Evolutionary conservation across 2,113 vertebrate genomes (phyloP), one percentile per base, ranked within the genome.

Genomic region (Colossoma macropomum): DNA sequence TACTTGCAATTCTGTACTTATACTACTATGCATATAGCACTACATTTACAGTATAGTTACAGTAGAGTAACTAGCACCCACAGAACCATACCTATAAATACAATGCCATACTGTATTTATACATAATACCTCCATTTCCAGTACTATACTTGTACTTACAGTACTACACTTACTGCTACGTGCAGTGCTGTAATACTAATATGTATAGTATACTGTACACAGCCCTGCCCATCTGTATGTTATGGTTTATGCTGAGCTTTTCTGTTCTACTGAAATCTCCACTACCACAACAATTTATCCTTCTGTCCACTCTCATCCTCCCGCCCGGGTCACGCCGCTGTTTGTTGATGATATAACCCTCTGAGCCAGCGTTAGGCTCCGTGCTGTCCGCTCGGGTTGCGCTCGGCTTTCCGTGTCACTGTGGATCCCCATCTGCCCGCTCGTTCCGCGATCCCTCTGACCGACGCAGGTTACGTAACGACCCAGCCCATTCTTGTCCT

Each of bases 331-430:
- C n/a, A 25, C 7, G 10, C n/a, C n/a, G 10, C 25, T 62, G n/a
- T 25, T 2, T 62, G 59, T n/a, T 25, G 3, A 9, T 62, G 59
- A 25, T 27, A 25, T 62, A 62, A 75, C 38, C 54, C 7, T 15
- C 54, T 17, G 50, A 52, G 8, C 17, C 50, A 19, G 17, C 54
- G 23, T 15, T 15, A 4, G 19, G 5, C 54, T 15, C 54, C 15
- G 21, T 5, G 54, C 54, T 56, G 54, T 56, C 54, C 54, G 17
- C 54, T 56, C 54, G 54, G 54, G 71, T 81, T 66, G 41, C 6
- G 65, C 41, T 74, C 45, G 48, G 56, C 79, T 63, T 73, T 81
- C 63, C 50, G 16, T 81, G 80, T 81, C 80, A 75, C 59, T 75
- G 52, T 50, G 32, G 63, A 75, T 81, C 52, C 38, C 70, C 70